These are phyloP conservation scores for Antheraea mylitta DNA, from an alignment of 1,140 invertebrate species.

Conservation along the genomic window DNA sequence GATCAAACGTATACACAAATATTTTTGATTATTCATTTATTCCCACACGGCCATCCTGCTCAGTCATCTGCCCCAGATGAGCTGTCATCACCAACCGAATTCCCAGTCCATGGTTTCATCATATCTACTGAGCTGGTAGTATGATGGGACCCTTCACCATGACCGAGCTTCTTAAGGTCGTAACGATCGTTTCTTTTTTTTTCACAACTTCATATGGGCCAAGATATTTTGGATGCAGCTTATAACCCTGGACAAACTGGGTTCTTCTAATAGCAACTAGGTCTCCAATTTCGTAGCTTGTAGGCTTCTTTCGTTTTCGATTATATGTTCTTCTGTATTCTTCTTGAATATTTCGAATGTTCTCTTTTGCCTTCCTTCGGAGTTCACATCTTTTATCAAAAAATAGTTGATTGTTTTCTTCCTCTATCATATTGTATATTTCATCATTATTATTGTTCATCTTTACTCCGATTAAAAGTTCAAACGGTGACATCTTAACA, in stretches of 20 bases:
- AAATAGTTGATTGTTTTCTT: too few species aligned
- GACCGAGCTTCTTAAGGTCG: slow-evolving; percentile 34
- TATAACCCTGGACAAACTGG: slow-evolving; percentile 20
- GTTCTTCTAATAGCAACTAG: slow-evolving; percentile 13
- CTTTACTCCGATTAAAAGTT: too few species aligned
- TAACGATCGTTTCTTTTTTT: slow-evolving; percentile 40
- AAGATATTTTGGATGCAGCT: slow-evolving; percentile 46
- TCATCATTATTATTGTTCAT: too few species aligned
- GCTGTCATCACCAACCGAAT: background rate
- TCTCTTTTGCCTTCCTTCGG: too few species aligned
- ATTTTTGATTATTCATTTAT: too few species aligned
- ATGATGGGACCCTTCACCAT: slow-evolving; percentile 19
- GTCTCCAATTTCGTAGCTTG: slow-evolving; percentile 3
- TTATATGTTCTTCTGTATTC: slow-evolving; percentile 17
- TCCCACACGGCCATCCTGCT: too few species aligned
- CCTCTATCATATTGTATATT: too few species aligned
- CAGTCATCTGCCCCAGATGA: slow-evolving; percentile 19
- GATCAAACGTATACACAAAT: too few species aligned
- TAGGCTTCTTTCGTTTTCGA: slow-evolving; percentile 5
- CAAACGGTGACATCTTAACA: too few species aligned
- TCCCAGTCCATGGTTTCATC: slow-evolving; percentile 18
- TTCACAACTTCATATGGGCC: slow-evolving; percentile 48
- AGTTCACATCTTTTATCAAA: too few species aligned
- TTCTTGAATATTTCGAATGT: slow-evolving; percentile 13
- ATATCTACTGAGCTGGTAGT: slow-evolving; percentile 16